phyloP scores from a whole-genome alignment of 2,888 invertebrate genomes.

The Ornithoptera priamus region DNA sequence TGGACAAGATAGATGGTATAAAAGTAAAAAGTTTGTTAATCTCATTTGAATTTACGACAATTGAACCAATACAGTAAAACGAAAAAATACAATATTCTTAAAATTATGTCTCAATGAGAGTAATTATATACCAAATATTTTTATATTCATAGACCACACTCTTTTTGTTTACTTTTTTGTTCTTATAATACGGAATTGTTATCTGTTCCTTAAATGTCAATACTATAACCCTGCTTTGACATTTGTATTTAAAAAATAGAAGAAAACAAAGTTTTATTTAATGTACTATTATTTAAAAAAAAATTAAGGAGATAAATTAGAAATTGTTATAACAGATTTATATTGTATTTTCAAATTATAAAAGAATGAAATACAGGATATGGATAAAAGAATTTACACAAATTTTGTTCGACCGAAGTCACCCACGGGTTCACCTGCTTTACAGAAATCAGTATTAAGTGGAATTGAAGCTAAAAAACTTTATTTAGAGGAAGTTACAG shows the following conservation, averaged over 20 bases:
- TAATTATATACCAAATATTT: too few species aligned
- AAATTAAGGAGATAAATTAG: too few species aligned
- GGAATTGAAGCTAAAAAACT: constrained; percentile 60
- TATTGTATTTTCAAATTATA: background rate
- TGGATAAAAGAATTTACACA: constrained; percentile 19
- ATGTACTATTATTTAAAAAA: too few species aligned
- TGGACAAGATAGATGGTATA: too few species aligned
- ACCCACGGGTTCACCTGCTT: background rate
- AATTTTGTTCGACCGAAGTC: constrained; percentile 25
- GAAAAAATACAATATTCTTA: too few species aligned
- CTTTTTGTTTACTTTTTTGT: background rate
- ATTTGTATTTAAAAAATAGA: background rate
- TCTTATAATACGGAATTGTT: background rate
- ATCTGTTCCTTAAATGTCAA: background rate
- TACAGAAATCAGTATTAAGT: constrained; percentile 37
- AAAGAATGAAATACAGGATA: background rate
- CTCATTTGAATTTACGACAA: too few species aligned
- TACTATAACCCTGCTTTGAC: background rate
- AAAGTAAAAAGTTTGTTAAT: too few species aligned
- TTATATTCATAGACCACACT: too few species aligned
- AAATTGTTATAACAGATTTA: too few species aligned
- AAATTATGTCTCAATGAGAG: too few species aligned
- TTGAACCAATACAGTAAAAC: too few species aligned
- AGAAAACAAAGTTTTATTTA: too few species aligned
- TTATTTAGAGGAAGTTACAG: constrained; percentile 63